Conservation (phyloP, 1,140 invertebrate species). For the Pseudomyrmex gracilis region DNA sequence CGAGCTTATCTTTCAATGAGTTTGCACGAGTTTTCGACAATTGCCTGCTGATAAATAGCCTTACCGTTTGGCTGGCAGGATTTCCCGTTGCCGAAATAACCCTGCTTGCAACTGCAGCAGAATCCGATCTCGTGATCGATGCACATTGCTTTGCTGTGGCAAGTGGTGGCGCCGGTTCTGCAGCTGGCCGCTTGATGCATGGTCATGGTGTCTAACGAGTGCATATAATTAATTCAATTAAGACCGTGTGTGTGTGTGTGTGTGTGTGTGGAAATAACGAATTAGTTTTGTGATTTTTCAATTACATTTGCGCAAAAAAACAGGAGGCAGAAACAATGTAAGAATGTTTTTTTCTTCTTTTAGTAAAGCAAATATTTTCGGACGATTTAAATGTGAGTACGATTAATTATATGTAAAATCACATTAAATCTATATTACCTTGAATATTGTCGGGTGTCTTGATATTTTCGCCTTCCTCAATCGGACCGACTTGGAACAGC, state of each 20-base stretch:
- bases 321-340: neutral
- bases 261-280: too few relatives aligned
- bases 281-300: neutral
- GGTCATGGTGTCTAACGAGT: conserved; percentile 63
- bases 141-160: conserved; percentile 93
- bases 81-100: conserved; percentile 96
- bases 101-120: conserved; percentile 93
- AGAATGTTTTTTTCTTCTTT: neutral
- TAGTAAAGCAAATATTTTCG: neutral
- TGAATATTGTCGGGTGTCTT: conserved; percentile 88
- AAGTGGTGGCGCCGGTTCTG: conserved; percentile 87
- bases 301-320: neutral
- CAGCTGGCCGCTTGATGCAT: conserved; percentile 84
- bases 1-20: conserved; percentile 25
- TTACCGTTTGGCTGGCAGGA: conserved; percentile 93
- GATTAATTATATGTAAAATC: neutral
- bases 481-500: conserved; percentile 92
- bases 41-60: conserved; percentile 56
- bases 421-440: conserved; percentile 70
- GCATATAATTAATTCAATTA: conserved; percentile 31
- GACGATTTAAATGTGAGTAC: neutral
- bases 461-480: conserved; percentile 87
- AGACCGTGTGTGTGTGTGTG: neutral
- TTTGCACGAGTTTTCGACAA: conserved; percentile 24
- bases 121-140: conserved; percentile 93